Base-by-base conservation (phyloP, 2,797 vertebrate species). In the Garrulus glandarius region DNA sequence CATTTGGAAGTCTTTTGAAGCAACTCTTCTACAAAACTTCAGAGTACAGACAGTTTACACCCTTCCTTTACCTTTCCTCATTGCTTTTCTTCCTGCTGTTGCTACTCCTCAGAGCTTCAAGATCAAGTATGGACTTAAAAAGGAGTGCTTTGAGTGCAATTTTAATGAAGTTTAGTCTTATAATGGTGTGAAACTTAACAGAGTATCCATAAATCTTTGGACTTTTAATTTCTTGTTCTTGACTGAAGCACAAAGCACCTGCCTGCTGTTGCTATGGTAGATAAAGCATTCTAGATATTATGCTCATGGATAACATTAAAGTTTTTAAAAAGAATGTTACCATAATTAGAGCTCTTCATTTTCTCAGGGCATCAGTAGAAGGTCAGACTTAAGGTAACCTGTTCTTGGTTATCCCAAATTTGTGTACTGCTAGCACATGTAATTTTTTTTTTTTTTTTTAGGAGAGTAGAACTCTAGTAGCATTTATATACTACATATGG, bases 1-100 rank as follows among this genome's bases (percentile, higher is more conserved):
- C 70, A 94, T 81, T 90, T 93, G 46, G 37, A 93, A 91, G 57
- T 18, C 57, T 71, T 85, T 47, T 69, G 43, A 92, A 94, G 71
- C 22, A 78, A 53, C 56, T 81, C 29, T 71, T 77, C 44, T 21
- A 85, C 26, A 90, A 92, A 84, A 84, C 52, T 94, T 79, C 47
- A 84, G n/a, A 81, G 46, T 11, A 65, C 15, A 84, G 20, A 46
- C 59, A 82, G 15, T 5, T 87, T 49, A 69, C 11, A 79, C 13
- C 17, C 23, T 72, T 69, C 21, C 61, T 52, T 47, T 72, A 81
- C 23, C 43, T 75, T 85, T 83, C 56, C 24, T 67, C 29, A 55
- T 10, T 61, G 30, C 16, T 92, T 78, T 67, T 44, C 36, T n/a
- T 24, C 41, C 49, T 50, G 63, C 27, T 87, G 82, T 79, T 84